Conservation (phyloP, 2,888 invertebrate species). For the Sialis fuliginosa region DNA sequence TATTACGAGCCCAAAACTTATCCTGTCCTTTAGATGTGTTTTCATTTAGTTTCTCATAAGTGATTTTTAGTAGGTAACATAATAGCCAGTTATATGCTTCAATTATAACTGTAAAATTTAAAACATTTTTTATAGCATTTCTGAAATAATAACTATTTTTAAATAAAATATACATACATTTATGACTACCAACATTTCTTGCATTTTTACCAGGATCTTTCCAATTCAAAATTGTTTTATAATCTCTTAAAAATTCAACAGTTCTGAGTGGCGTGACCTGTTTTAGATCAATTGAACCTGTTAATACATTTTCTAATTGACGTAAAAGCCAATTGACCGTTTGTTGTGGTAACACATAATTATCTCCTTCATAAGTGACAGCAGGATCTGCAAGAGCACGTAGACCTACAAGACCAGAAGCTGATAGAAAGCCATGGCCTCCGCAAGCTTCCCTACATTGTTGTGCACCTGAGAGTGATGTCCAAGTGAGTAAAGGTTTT, state of each 20-base stretch:
- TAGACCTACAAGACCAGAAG: conserved; percentile 70
- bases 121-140: conserved; percentile 8
- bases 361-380: conserved; percentile 87
- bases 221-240: conserved; percentile 27
- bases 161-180: conserved; percentile 19
- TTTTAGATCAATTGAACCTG: conserved; percentile 18
- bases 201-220: conserved; percentile 20
- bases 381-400: conserved; percentile 77
- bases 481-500: conserved; percentile 60
- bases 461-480: conserved; percentile 54
- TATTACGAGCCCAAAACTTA: conserved; percentile 59
- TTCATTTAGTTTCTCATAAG: conserved; percentile 38
- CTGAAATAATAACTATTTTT: conserved; percentile 1
- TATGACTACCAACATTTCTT: conserved; percentile 20
- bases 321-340: conserved; percentile 72
- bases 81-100: conserved; percentile 71
- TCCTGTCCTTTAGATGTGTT: conserved; percentile 38
- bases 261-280: conserved; percentile 53
- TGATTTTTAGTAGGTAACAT: conserved; percentile 56
- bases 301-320: conserved; percentile 36
- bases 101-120: conserved; percentile 39
- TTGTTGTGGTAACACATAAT: conserved; percentile 81
- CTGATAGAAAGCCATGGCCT: conserved; percentile 68
- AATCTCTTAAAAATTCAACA: conserved; percentile 43
- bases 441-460: conserved; percentile 78